Conservation (phyloP, 2,888 invertebrate species). For the Tromatobia lineatoria region DNA sequence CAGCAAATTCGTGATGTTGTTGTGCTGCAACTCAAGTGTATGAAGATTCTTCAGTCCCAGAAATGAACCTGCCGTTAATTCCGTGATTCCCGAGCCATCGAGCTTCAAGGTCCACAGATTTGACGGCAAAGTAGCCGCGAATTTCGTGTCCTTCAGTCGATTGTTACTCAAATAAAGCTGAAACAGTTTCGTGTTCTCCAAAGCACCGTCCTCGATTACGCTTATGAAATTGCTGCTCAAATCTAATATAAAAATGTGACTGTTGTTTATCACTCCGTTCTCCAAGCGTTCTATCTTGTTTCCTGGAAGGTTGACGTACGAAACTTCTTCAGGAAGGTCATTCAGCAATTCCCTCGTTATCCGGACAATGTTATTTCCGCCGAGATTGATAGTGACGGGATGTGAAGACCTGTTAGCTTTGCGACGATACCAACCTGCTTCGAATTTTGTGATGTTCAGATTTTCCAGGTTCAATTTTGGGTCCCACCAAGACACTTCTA, state of each 20-base stretch:
- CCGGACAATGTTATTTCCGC: constrained; percentile 71
- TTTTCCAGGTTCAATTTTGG: background rate
- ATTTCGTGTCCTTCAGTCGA: constrained; percentile 69
- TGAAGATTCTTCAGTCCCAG: background rate
- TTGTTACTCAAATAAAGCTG: constrained; percentile 70
- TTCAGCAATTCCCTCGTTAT: constrained; percentile 73
- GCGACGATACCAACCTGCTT: constrained; percentile 42
- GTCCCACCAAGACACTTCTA: no score
- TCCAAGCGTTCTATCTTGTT: constrained; percentile 71
- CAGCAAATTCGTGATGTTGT: background rate
- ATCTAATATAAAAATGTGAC: constrained; percentile 80
- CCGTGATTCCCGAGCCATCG: no score
- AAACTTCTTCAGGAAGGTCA: constrained; percentile 72
- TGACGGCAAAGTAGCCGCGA: constrained; percentile 71
- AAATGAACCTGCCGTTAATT: background rate
- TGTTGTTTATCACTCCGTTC: constrained; percentile 73
- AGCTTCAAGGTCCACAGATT: constrained; percentile 49
- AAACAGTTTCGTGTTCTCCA: constrained; percentile 79
- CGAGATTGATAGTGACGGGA: constrained; percentile 72
- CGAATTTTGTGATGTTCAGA: constrained; percentile 72
- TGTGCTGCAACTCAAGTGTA: background rate
- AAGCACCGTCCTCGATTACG: constrained; percentile 80
- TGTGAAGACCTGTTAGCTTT: no score
- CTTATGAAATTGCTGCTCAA: constrained; percentile 82
- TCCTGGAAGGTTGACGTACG: constrained; percentile 67